Evolutionary conservation across 2,888 invertebrate species (phyloP).

Genomic region (Heteromurus nitidus): DNA sequence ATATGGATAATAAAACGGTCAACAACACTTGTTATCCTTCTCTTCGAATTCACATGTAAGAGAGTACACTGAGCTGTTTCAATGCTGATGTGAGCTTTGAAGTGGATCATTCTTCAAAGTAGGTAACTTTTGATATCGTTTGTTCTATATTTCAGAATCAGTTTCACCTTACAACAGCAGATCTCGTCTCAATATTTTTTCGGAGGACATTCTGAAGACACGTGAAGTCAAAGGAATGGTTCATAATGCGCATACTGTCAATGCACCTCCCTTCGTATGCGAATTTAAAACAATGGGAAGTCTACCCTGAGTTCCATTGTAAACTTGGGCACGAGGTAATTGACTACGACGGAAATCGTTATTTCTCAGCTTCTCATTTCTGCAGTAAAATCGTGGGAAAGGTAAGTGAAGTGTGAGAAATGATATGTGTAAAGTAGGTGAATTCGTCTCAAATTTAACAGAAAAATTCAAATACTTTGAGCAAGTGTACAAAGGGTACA

Average conservation of each 20-base stretch:
- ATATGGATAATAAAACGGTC: background rate
- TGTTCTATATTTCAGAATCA: conserved; percentile 16
- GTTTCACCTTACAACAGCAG: too few relatives aligned
- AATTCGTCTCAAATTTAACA: conserved; percentile 12
- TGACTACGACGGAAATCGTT: background rate
- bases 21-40: conserved; percentile 7
- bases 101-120: conserved; percentile 25
- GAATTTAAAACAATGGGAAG: too few relatives aligned
- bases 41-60: too few relatives aligned
- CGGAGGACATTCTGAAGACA: too few relatives aligned
- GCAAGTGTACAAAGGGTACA: conserved; percentile 12
- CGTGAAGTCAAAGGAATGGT: too few relatives aligned
- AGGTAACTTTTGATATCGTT: conserved; percentile 35
- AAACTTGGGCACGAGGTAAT: too few relatives aligned
- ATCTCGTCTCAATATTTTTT: too few relatives aligned
- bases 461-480: background rate
- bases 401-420: conserved; percentile 39
- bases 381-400: conserved; percentile 37
- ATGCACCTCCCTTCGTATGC: too few relatives aligned
- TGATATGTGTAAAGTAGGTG: conserved; percentile 33
- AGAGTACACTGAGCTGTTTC: background rate
- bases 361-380: background rate
- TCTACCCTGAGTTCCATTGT: too few relatives aligned
- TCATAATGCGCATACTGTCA: too few relatives aligned
- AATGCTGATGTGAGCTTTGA: background rate